Conservation (phyloP, 30 jellyfish, hydroid and myxozoan species). For the Mastigias papua region DNA sequence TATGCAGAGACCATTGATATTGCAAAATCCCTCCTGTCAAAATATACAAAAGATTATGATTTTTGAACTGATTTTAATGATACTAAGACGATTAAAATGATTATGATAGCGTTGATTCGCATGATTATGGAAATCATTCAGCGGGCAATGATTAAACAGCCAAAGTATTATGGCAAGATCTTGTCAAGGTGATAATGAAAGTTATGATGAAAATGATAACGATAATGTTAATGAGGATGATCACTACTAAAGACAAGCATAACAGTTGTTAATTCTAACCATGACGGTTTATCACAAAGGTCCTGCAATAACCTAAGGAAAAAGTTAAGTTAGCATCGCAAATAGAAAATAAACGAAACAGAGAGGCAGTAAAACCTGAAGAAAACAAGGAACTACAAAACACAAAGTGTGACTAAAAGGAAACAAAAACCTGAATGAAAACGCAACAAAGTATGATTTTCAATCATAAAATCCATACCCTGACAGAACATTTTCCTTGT, state of each 20-base stretch:
- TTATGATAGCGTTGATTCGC: neutral
- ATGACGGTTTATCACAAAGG: no score
- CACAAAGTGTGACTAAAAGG: neutral
- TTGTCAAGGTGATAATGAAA: neutral
- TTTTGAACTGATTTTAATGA: neutral
- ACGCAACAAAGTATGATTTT: neutral
- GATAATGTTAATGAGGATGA: neutral
- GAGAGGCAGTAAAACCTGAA: no score
- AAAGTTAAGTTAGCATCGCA: no score
- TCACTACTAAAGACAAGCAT: neutral
- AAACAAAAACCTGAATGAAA: neutral
- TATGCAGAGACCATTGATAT: conserved; percentile 25
- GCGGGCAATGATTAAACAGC: no score
- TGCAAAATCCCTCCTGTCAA: conserved; percentile 68
- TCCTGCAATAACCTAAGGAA: no score
- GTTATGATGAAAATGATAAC: neutral
- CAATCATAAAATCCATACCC: conserved; percentile 6
- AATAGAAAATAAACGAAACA: no score
- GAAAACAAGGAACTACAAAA: neutral
- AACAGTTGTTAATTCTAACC: no score
- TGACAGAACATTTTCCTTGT: conserved; percentile 60
- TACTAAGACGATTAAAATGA: neutral
- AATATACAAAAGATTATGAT: neutral
- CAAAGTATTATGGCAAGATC: no score
- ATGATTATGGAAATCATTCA: neutral